phyloP scores from a whole-genome alignment of 2,888 invertebrate species.

The Caenorhabditis panamensis region DNA sequence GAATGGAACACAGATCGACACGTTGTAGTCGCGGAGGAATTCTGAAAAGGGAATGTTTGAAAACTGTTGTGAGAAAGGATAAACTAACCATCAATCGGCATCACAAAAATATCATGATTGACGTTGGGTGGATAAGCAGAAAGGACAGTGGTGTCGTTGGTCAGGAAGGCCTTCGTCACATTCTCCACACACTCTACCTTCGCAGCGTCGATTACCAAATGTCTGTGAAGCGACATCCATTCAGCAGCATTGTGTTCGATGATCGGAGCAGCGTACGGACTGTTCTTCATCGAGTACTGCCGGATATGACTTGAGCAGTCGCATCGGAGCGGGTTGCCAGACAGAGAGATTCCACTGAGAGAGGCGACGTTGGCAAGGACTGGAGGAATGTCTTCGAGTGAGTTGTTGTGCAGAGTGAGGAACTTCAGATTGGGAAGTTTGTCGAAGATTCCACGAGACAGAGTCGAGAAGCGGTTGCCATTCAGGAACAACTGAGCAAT shows the following conservation, averaged over 20 bases:
- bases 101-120: constrained; percentile 74
- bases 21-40: constrained; percentile 70
- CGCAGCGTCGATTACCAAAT: constrained; percentile 70
- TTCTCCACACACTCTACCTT: constrained; percentile 78
- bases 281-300: constrained; percentile 3
- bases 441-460: constrained; percentile 66
- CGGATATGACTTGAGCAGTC: constrained; percentile 70
- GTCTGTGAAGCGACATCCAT: constrained; percentile 61
- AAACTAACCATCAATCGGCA: constrained; percentile 74
- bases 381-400: constrained; percentile 62
- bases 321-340: constrained; percentile 80
- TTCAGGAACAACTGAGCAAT: constrained; percentile 72
- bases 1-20: constrained; percentile 72
- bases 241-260: constrained; percentile 62
- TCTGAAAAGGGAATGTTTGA: constrained; percentile 59
- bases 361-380: constrained; percentile 47
- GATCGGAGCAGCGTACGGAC: constrained; percentile 23
- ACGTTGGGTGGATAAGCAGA: constrained; percentile 76
- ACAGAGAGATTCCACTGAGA: constrained; percentile 68
- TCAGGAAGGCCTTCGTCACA: constrained; percentile 75
- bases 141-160: constrained; percentile 79
- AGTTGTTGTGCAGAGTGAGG: constrained; percentile 75
- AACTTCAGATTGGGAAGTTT: constrained; percentile 72
- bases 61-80: background rate
- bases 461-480: constrained; percentile 65